Percentiles rank a stretch among this genome's conserved stretches.
Conservation (phyloP, 2,113 vertebrate species). For the Nipponia nippon region DNA sequence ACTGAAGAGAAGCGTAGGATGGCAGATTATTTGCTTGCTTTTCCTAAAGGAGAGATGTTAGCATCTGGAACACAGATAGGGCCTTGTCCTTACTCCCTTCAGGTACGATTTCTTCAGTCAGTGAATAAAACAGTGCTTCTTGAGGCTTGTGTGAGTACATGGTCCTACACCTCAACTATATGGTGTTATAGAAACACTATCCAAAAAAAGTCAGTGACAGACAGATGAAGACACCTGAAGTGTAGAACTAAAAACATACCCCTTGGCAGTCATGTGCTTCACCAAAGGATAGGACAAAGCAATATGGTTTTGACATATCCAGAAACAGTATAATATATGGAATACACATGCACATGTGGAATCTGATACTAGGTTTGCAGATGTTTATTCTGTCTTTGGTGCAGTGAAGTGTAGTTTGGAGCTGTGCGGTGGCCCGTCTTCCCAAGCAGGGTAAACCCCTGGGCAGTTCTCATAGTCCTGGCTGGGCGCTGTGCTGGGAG, state of each 20-base stretch:
- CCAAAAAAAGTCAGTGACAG: neutral
- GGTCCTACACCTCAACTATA: neutral
- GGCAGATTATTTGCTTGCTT: neutral
- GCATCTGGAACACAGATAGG: neutral
- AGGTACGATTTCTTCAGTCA: neutral
- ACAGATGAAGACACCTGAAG: neutral
- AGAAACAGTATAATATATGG: neutral
- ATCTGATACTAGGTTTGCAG: neutral
- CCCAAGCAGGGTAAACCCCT: rapidly evolving
- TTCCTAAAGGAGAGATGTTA: neutral
- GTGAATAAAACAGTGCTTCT: neutral
- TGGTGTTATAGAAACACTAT: neutral
- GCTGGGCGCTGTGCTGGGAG: neutral
- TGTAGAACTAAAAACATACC: neutral
- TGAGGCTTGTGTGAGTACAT: neutral
- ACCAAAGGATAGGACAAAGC: neutral
- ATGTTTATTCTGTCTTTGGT: neutral
- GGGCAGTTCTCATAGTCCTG: neutral
- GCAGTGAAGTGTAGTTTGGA: neutral
- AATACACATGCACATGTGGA: neutral
- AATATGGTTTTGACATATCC: neutral
- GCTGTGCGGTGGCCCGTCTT: neutral
- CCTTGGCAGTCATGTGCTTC: neutral
- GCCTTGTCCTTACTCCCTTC: neutral
- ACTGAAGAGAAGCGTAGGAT: neutral